Evolutionary conservation across 1,140 invertebrate genomes (phyloP), one percentile per base, ranked within the genome.

Genomic region (Ceratoteleas bidentatus): DNA sequence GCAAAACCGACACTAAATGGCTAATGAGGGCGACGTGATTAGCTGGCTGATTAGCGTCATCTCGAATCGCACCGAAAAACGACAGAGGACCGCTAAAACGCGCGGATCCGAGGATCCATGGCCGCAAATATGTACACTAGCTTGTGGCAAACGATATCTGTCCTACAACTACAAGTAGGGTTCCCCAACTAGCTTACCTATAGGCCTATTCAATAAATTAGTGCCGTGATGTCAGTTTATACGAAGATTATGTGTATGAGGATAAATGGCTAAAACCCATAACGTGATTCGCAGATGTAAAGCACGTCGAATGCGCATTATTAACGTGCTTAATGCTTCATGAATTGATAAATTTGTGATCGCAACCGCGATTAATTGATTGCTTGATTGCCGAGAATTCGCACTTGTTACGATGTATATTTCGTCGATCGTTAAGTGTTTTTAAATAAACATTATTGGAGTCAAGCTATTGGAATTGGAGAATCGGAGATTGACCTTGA

Each of bases 161-260:
- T 75, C 60, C 70, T 76, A 75, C 65, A 83, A 79, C 66, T 65
- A 84, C 69, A 68, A 77, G 85, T 84, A 84, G 83, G 83, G 86
- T 86, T 85, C 88, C 87, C 85, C 85, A 87, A 83, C 85, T 82
- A 88, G 85, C 86, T 78, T 87, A 88, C 85, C 88, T 89, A 88
- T 87, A 85, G 85, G 84, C 88, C 84, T 87, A 90, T 91, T 91
- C 88, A 88, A 90, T 87, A 88, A 90, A 91, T 91, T 90, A 90
- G 81, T 90, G 87, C 88, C 84, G 87, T 86, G 87, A 86, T 90
- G 88, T 90, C 88, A 90, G 83, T 89, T 88, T 90, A 90, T 88
- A 88, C 90, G 88, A 88, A 89, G 82, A 66, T 74, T 68, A 80
- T 80, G 33, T 80, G 58, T 57, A 74, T 75, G 78, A 81, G 40